Base-by-base conservation (phyloP, 1,140 invertebrate genomes). In the Trichonephila clavipes region DNA sequence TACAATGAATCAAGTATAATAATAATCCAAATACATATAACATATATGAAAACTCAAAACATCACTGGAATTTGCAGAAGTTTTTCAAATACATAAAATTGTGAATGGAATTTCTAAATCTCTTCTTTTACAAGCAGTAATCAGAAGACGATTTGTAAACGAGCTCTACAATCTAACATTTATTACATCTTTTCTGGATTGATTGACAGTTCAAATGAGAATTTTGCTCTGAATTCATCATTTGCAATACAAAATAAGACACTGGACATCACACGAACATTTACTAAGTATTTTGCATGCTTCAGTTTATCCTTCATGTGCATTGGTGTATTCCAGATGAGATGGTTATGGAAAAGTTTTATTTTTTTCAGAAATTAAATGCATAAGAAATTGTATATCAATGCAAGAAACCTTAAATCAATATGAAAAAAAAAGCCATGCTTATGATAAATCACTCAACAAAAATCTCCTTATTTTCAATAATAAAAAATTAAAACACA, bases 281-380 rank as follows among this genome's bases (percentile, higher is more conserved):
- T 59, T 83, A 83, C 40, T 83, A 83, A 83, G 82, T 83, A 83
- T 83, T 58, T 51, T n/a, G 21, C 18, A 77, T 77, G 72, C 72
- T 77, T 40, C 72, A 77, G 34, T 77, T 77, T 18, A 77, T 77
- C 16, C 16, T 77, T 77, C 34, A 77, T 77, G 72, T 77, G 72
- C 34, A 77, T 40, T 40, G 18, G 24, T 40, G 72, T 77, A 18
- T 77, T 77, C 72, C 6, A 19, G 28, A 77, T 77, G 34, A 34
- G 34, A 69, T 28, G 66, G 2, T 3, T 51, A 0, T 7, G 51
- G 51, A 1, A 51, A 51, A 10, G 7, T 51, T 51, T 51, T 51
- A 7, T 7, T 51, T 51, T 10, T 51, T 7, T 51, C 10, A 12
- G 51, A 51, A 51, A 51, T 51, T 51, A 51, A 51, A 51, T 51